These are phyloP conservation scores for Leucophenga maculata DNA, from an alignment of 2,888 invertebrate genomes.

Conservation along the genomic window DNA sequence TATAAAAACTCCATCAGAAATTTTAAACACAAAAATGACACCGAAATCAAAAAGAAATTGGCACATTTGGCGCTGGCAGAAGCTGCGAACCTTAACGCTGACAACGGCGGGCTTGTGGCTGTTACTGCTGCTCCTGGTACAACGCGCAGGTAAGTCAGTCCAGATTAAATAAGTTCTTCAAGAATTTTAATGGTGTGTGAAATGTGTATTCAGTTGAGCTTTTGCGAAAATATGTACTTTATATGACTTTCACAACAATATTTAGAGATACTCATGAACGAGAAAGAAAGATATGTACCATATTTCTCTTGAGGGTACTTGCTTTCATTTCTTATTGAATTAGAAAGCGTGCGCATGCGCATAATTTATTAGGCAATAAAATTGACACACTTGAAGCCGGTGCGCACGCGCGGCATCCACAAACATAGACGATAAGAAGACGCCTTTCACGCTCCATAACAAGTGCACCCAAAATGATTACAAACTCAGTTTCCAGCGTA, in stretches of 20 bases:
- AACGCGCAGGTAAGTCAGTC: constrained; percentile 14
- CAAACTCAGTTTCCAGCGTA: too few species aligned
- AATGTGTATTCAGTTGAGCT: background rate
- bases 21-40: constrained; percentile 49
- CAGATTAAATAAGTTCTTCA: background rate
- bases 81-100: background rate
- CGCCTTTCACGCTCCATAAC: too few species aligned
- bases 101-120: background rate
- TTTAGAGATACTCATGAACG: too few species aligned
- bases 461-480: too few species aligned
- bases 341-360: constrained; percentile 57
- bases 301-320: constrained; percentile 22
- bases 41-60: constrained; percentile 52
- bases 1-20: constrained; percentile 20
- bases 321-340: constrained; percentile 27
- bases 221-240: background rate
- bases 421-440: too few species aligned
- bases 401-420: background rate
- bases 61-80: constrained; percentile 7
- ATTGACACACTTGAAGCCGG: constrained; percentile 14
- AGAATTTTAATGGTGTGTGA: constrained; percentile 23
- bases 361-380: constrained; percentile 62
- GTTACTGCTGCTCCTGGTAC: background rate
- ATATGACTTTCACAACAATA: background rate
- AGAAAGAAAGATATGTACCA: constrained; percentile 15